Conservation (phyloP, 2,888 invertebrate genomes). For the Nomada goodeniana region DNA sequence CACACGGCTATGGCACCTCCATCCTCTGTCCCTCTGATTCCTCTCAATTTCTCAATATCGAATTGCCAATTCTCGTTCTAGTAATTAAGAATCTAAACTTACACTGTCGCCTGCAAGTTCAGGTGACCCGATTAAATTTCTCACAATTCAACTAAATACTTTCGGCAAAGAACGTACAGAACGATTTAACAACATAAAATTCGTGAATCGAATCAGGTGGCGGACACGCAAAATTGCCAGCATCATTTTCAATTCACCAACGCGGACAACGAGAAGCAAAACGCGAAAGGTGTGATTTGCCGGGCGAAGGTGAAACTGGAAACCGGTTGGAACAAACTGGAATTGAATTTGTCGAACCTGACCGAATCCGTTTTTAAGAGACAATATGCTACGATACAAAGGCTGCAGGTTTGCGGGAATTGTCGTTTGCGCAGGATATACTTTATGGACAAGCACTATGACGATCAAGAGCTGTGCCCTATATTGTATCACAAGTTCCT, state of each 20-base stretch:
- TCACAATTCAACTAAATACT: neutral
- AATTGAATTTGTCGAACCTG: conserved; percentile 96
- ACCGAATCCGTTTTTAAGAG: conserved; percentile 96
- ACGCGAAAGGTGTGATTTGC: conserved; percentile 95
- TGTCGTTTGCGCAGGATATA: conserved; percentile 95
- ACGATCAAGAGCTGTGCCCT: conserved; percentile 72
- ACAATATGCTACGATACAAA: conserved; percentile 94
- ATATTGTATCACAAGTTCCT: conserved; percentile 76
- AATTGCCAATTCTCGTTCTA: conserved; percentile 96
- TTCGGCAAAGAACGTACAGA: neutral
- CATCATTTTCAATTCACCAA: conserved; percentile 85
- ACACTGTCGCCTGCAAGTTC: conserved; percentile 97
- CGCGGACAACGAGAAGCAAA: conserved; percentile 94
- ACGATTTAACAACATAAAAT: neutral
- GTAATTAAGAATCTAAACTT: conserved; percentile 97
- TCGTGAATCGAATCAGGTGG: conserved; percentile 55
- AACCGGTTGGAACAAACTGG: conserved; percentile 97
- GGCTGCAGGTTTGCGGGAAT: conserved; percentile 97
- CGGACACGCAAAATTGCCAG: conserved; percentile 71
- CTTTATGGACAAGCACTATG: conserved; percentile 88
- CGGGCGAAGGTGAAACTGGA: conserved; percentile 97
- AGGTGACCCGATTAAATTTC: conserved; percentile 86
- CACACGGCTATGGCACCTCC: conserved; percentile 96
- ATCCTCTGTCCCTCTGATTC: conserved; percentile 97
- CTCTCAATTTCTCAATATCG: conserved; percentile 95